Percentiles rank a stretch among this genome's conserved stretches.
phyloP scores from a whole-genome alignment of 2,888 invertebrate genomes.

The Cephus pygmeus region DNA sequence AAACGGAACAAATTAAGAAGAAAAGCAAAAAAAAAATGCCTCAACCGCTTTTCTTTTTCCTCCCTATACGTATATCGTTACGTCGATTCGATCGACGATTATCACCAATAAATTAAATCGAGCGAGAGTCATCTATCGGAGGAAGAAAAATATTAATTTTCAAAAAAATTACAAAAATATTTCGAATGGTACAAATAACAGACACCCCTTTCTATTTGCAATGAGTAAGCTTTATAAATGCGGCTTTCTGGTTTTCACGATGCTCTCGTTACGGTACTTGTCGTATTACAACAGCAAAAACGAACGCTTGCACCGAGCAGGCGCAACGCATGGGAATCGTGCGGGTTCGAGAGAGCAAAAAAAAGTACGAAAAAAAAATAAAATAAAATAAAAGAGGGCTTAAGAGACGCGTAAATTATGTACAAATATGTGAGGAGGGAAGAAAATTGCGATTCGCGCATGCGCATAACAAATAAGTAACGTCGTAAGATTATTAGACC shows the following conservation, averaged over 20 bases:
- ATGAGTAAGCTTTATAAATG: conserved; percentile 1
- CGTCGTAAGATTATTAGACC: background rate
- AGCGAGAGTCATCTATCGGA: background rate
- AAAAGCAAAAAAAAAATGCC: background rate
- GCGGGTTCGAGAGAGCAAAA: background rate
- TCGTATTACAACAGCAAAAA: background rate
- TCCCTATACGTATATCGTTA: background rate
- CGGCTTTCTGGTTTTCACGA: conserved; percentile 43
- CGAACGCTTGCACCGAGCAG: background rate
- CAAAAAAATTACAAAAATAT: background rate
- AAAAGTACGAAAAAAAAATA: background rate
- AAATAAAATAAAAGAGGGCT: background rate
- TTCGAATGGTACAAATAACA: conserved; percentile 11
- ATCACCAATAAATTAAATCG: background rate
- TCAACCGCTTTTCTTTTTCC: background rate
- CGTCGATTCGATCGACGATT: background rate
- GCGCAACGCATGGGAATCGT: background rate
- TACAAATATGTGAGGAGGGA: background rate
- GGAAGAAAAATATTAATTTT: background rate
- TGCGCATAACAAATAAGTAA: background rate
- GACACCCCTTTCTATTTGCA: background rate
- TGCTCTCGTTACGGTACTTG: background rate
- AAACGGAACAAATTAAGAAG: background rate
- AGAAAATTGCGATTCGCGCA: background rate
- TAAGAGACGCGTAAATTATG: background rate